Percentiles rank a stretch among this genome's conserved stretches.
phyloP scores from a whole-genome alignment of 1,140 invertebrate genomes.

The Glomeris maerens region DNA sequence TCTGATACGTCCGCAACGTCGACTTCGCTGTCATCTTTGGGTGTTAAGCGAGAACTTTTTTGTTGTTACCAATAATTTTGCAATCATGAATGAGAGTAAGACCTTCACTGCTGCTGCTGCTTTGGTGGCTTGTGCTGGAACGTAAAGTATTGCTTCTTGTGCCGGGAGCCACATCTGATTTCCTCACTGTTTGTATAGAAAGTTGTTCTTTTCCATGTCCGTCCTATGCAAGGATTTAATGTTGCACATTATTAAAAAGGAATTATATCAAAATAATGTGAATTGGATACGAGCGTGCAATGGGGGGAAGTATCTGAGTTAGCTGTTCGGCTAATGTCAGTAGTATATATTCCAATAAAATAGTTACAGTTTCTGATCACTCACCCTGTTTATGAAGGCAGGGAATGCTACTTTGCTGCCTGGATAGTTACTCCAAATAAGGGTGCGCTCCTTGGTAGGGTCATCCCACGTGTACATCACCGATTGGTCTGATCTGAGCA shows the following conservation, averaged over 20 bases:
- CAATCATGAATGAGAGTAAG: no score
- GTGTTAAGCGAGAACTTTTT: no score
- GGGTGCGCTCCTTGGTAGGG: conserved; percentile 48
- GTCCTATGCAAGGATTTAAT: conserved; percentile 37
- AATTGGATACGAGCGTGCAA: no score
- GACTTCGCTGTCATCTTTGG: conserved; percentile 32
- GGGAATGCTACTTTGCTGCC: conserved; percentile 55
- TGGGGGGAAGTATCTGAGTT: no score
- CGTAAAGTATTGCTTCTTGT: no score
- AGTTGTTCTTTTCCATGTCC: conserved; percentile 51
- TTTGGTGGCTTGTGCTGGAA: neutral
- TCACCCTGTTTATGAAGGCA: conserved; percentile 51
- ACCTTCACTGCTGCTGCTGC: conserved; percentile 25
- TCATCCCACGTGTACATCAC: conserved; percentile 76
- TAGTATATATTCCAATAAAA: neutral
- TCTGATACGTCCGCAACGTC: no score
- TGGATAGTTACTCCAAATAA: conserved; percentile 72
- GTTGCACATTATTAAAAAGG: no score
- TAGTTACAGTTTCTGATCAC: neutral
- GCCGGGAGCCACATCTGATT: conserved; percentile 20
- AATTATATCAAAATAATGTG: no score
- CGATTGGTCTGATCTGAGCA: conserved; percentile 60
- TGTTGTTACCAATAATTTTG: no score
- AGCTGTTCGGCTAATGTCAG: neutral
- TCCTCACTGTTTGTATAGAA: conserved; percentile 46